Base-by-base conservation (phyloP, 1,140 invertebrate species). In the Papilio helenus region DNA sequence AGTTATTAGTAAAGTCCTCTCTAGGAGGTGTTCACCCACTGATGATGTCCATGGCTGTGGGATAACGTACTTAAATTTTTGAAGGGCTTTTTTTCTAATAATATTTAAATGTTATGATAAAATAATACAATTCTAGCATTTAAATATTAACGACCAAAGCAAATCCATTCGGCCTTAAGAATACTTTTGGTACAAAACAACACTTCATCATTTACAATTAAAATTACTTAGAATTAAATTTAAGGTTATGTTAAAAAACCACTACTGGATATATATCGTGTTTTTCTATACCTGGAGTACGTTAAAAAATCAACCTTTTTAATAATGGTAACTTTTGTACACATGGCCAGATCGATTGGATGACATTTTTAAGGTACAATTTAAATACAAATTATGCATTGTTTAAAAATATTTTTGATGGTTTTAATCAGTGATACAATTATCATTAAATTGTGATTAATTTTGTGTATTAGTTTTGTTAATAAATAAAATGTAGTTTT, bases 141-240 rank as follows among this genome's bases (percentile, higher is more conserved):
- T 39, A 26, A 65, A 65, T 10, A 76, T 79, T 74, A 76, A 81
- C 42, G 73, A 81, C 46, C 71, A 81, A 82, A 79, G 58, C 49
- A 58, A 79, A 49, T 61, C 73, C 76, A 82, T 79, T 79, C 76
- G 76, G 51, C 39, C 76, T 77, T 79, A 80, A 61, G 79, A 81
- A 79, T 81, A 78, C 78, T 81, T 83, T 86, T 79, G 84, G 84
- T 88, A 88, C 79, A 88, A 88, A 87, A 87, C 83, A 86, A 84
- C 83, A 82, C 79, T 83, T 83, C 68, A 81, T 80, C 42, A 86
- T 86, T 81, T 87, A 86, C 82, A 87, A 82, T 83, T 81, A 79
- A 81, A 65, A 79, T 81, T 71, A 68, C 51, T 74, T 79, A 76
- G 44, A 61, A 39, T 78, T 72, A 78, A 68, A 72, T 72, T 78